Percentiles rank a stretch among this genome's conserved stretches.
phyloP scores from a whole-genome alignment of 1,140 invertebrate species.

The Drosophila ogumai region DNA sequence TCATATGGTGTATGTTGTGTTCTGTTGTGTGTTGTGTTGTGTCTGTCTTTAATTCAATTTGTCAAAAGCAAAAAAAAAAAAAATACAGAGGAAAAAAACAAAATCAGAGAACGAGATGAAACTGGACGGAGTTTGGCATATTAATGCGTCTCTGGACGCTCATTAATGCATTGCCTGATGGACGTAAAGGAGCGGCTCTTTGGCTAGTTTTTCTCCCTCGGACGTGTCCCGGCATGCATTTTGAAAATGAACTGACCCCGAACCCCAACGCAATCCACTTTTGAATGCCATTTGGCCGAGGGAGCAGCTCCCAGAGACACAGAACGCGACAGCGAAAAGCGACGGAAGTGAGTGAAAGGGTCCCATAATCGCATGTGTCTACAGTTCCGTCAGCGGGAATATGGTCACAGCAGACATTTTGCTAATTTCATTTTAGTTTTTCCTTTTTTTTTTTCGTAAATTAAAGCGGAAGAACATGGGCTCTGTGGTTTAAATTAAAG shows the following conservation, averaged over 20 bases:
- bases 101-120: not conserved
- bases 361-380: conserved; percentile 11
- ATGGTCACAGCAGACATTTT: not conserved
- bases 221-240: conserved; percentile 42
- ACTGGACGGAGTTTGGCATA: conserved; percentile 46
- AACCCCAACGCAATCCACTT: conserved; percentile 18
- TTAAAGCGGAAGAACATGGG: not conserved
- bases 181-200: conserved; percentile 15
- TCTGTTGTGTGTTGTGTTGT: conserved; percentile 6
- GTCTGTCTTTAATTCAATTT: conserved; percentile 73
- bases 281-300: conserved; percentile 22
- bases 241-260: conserved; percentile 42
- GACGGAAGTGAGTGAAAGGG: conserved; percentile 12
- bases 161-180: conserved; percentile 79
- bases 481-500: not conserved
- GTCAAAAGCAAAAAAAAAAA: conserved; percentile 65
- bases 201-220: not conserved
- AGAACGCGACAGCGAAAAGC: not conserved
- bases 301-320: not conserved
- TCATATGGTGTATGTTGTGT: conserved; percentile 16
- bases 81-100: not conserved
- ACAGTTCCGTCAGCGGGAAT: conserved; percentile 12
- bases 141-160: conserved; percentile 77
- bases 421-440: conserved; percentile 2
- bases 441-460: not conserved